Conservation (phyloP, 2,888 invertebrate species). For the Corythucha ciliata region DNA sequence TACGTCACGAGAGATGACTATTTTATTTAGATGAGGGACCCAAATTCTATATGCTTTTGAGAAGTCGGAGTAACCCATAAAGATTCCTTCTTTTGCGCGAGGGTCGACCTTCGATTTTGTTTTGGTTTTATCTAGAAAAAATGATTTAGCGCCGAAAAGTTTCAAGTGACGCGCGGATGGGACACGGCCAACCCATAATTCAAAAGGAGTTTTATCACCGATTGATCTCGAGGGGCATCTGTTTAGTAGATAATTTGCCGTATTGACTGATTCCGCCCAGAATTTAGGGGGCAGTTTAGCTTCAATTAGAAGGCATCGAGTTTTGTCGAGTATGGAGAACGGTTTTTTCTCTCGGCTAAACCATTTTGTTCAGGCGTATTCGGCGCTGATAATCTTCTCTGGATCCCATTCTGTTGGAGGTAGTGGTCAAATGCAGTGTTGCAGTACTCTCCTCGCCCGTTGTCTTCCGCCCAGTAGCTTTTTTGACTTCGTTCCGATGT, state of each 20-base stretch:
- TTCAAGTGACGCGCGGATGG: not conserved
- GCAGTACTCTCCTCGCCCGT: slow-evolving; percentile 14
- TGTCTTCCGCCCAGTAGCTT: too few relatives aligned
- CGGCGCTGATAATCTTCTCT: slow-evolving; percentile 32
- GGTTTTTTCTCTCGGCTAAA: slow-evolving; percentile 38
- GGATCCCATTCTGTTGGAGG: slow-evolving; percentile 9
- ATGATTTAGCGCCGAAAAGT: not conserved
- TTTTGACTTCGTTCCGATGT: too few relatives aligned
- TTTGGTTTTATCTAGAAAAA: not conserved
- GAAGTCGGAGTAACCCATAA: slow-evolving; percentile 10
- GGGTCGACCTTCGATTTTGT: slow-evolving; percentile 1
- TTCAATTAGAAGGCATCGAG: slow-evolving; percentile 9
- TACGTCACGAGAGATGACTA: slow-evolving; percentile 9
- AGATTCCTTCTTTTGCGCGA: not conserved
- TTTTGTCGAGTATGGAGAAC: slow-evolving; percentile 6
- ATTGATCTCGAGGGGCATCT: slow-evolving; percentile 3
- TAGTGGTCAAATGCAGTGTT: slow-evolving; percentile 6
- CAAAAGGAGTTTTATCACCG: slow-evolving; percentile 13
- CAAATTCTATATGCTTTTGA: slow-evolving; percentile 13
- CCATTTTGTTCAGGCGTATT: slow-evolving; percentile 38
- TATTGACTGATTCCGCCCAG: not conserved
- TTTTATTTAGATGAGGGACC: slow-evolving; percentile 8
- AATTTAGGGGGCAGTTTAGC: not conserved
- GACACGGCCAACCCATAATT: not conserved
- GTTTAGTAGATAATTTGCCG: slow-evolving; percentile 7